A percentile compares a stretch with the other conserved stretches of the same genome.
These are phyloP conservation scores for Micromys minutus DNA, from an alignment of 2,113 vertebrate species.

Conservation along the genomic window DNA sequence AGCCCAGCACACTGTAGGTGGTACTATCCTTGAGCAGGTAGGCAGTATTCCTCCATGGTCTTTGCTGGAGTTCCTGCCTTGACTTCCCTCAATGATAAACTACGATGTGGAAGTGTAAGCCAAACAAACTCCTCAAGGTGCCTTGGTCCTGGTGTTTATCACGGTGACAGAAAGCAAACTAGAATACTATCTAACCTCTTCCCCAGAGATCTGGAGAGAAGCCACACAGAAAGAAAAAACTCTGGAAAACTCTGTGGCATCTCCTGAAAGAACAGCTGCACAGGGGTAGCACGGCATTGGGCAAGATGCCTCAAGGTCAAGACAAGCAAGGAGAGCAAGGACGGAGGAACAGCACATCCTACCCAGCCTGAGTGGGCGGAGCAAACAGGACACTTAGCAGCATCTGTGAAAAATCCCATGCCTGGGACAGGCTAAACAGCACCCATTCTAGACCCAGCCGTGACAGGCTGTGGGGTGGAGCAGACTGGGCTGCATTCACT, in stretches of 20 bases:
- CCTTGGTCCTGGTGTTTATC: background rate
- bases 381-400: background rate
- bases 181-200: no score
- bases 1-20: background rate
- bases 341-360: accelerated
- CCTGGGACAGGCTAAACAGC: background rate
- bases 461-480: background rate
- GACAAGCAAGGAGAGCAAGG: background rate
- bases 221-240: background rate
- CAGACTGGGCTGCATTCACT: background rate
- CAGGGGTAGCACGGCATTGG: accelerated
- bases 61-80: background rate
- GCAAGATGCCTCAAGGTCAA: background rate
- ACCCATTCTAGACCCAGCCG: background rate
- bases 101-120: background rate
- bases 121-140: background rate
- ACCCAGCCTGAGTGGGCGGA: accelerated
- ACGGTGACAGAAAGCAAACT: background rate
- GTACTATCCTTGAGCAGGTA: background rate
- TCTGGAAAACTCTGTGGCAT: background rate
- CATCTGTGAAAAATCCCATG: accelerated
- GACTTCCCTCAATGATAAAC: background rate
- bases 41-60: background rate
- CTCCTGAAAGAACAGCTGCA: background rate
- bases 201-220: background rate